Percentiles rank a stretch among this genome's conserved stretches.
Evolutionary conservation across 1,140 invertebrate genomes (phyloP).

Genomic region (Neodiprion lecontei): DNA sequence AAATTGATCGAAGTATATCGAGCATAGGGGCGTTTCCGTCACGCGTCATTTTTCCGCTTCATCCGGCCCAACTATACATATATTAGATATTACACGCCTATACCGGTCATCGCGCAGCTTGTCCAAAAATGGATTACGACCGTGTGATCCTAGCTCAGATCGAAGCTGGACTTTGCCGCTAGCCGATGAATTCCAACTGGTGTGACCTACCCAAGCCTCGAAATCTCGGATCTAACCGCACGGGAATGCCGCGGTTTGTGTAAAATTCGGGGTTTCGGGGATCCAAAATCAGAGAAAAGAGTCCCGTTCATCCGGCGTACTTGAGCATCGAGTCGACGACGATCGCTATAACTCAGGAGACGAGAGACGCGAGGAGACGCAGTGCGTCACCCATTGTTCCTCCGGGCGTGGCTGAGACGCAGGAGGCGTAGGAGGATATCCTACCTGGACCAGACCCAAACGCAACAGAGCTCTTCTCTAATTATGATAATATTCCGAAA

Average conservation of each 20-base stretch:
- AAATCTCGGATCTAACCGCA: background rate
- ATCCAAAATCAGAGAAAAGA: background rate
- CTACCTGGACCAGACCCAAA: constrained; percentile 18
- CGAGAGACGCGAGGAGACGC: constrained; percentile 12
- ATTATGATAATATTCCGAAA: background rate
- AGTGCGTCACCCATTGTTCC: constrained; percentile 28
- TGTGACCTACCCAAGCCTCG: background rate
- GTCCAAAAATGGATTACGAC: background rate
- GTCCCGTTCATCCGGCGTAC: background rate
- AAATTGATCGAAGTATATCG: background rate
- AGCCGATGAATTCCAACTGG: background rate
- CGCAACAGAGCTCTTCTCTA: background rate
- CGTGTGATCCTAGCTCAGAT: no score
- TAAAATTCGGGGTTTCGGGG: no score
- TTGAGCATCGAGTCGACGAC: background rate
- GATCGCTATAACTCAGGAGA: constrained; percentile 12
- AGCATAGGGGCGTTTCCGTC: background rate
- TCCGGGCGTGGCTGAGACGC: constrained; percentile 31
- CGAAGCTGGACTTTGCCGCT: background rate
- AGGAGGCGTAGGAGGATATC: constrained; percentile 29
- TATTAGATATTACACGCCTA: no score
- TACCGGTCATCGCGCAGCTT: background rate
- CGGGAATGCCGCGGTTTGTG: no score
- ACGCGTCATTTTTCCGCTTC: no score
- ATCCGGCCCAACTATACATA: background rate